These are phyloP conservation scores for Telenomus remus DNA, from an alignment of 1,140 invertebrate genomes.

Conservation along the genomic window DNA sequence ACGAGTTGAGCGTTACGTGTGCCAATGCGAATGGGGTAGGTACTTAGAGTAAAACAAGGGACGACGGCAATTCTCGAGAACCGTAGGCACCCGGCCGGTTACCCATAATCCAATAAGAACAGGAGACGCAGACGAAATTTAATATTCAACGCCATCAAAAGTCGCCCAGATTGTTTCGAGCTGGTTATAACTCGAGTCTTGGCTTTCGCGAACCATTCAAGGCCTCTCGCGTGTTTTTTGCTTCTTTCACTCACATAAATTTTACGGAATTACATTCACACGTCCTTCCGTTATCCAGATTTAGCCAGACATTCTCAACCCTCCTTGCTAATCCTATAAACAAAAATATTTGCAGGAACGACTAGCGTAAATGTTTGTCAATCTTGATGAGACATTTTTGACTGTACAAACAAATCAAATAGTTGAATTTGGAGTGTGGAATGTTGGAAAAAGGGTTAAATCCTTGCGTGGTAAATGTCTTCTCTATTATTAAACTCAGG, in stretches of 20 bases:
- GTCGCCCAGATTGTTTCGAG: constrained; percentile 71
- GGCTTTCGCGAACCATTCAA: constrained; percentile 45
- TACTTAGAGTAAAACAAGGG: constrained; percentile 67
- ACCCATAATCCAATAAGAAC: constrained; percentile 74
- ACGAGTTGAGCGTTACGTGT: constrained; percentile 53
- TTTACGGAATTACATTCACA: constrained; percentile 34
- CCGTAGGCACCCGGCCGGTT: constrained; percentile 65
- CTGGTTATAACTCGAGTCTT: constrained; percentile 51
- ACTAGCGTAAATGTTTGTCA: too few relatives aligned
- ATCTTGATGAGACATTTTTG: too few relatives aligned
- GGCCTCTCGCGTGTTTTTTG: constrained; percentile 26
- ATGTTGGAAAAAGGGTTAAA: too few relatives aligned
- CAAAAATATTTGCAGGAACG: too few relatives aligned
- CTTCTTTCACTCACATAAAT: constrained; percentile 41
- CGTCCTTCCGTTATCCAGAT: background rate
- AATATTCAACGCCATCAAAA: constrained; percentile 74
- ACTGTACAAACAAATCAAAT: too few relatives aligned
- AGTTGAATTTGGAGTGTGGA: too few relatives aligned
- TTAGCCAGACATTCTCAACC: too few relatives aligned
- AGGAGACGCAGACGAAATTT: constrained; percentile 71
- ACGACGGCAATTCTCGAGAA: constrained; percentile 61
- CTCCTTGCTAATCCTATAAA: too few relatives aligned
- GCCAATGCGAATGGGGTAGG: constrained; percentile 60
- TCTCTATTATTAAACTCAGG: background rate
- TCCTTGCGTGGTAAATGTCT: too few relatives aligned